Base-by-base conservation (phyloP, 2,113 vertebrate genomes). In the Trachemys scripta region DNA sequence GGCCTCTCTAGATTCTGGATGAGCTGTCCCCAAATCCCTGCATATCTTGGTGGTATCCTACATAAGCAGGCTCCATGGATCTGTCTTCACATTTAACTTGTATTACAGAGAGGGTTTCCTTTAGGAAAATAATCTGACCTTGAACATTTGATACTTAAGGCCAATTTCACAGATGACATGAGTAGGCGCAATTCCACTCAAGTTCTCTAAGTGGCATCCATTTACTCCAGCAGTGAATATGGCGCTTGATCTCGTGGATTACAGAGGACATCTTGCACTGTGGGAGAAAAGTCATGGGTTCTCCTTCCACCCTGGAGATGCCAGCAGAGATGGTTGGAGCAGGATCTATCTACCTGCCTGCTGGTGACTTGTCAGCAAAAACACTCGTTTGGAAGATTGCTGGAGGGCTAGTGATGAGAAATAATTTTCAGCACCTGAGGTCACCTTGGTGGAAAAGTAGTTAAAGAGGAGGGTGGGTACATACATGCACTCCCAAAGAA, bases 51-150 rank as follows among this genome's bases (percentile, higher is more conserved):
- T 75, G 38, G 72, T 75, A 25, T 24, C 72, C 72, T 75, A 75
- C 38, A 42, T 45, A 42, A 75, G 31, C 16, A n/a, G 62, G n/a
- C 38, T 42, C 38, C 72, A 75, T 42, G 22, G 0, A 5, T 83
- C 0, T 0, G 79, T 31, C 83, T 85, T 87, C 81, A 38, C 87
- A 51, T 5, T 84, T 83, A 47, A 8, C 10, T 57, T 76, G 14
- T 89, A 25, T 76, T 76, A 35, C n/a, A 82, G 51, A 80, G 59
- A 75, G 2, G 0, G 19, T 11, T 13, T 88, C 1, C 47, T 89
- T 0, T 1, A 75, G 82, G 45, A 82, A 82, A 38, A 29, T 88
- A 4, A 0, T 42, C 81, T 62, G 1, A 56, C 24, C 25, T 24
- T 75, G 20, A 42, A 25, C 38, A 12, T 86, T 91, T 35, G 35